A percentile compares a stretch with the other conserved stretches of the same genome.
These are phyloP conservation scores for Anoura caudifer DNA, from an alignment of 2,113 vertebrate species.

Conservation along the genomic window DNA sequence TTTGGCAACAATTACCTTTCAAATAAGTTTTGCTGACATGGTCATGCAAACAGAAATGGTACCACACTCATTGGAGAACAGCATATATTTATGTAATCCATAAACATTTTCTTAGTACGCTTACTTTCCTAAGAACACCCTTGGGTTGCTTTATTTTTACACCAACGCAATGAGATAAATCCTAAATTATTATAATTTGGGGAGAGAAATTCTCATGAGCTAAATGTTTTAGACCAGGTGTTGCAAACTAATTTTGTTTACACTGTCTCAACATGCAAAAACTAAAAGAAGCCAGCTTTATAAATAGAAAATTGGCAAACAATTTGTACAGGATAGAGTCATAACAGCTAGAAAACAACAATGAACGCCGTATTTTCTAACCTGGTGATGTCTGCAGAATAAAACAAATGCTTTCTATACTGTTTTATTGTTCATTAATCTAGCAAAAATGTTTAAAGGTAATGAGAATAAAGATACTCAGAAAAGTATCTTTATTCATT, in stretches of 20 bases:
- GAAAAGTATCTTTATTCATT: neutral
- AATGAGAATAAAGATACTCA: neutral
- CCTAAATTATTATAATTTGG: conserved; percentile 55
- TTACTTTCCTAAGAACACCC: conserved; percentile 5
- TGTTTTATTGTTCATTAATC: neutral
- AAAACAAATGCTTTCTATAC: neutral
- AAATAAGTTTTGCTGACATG: conserved; percentile 50
- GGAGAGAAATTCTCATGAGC: conserved; percentile 33
- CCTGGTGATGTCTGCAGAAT: neutral
- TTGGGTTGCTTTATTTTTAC: conserved; percentile 36
- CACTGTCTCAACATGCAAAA: neutral
- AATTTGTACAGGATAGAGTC: neutral
- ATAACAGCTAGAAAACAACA: neutral
- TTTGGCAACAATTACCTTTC: conserved; percentile 15
- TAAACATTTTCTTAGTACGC: conserved; percentile 1
- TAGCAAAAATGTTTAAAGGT: neutral
- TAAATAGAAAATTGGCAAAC: conserved; percentile 51
- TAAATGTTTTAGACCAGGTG: conserved; percentile 58
- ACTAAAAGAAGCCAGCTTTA: conserved; percentile 40
- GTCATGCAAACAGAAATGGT: neutral
- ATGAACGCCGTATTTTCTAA: neutral
- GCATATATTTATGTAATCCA: conserved; percentile 42
- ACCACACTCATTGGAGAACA: conserved; percentile 43
- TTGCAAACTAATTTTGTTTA: conserved; percentile 51
- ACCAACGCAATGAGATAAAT: neutral